A percentile compares a stretch with the other conserved stretches of the same genome.
These are phyloP conservation scores for Heteropelma amictum DNA, from an alignment of 2,888 invertebrate genomes.

Conservation along the genomic window DNA sequence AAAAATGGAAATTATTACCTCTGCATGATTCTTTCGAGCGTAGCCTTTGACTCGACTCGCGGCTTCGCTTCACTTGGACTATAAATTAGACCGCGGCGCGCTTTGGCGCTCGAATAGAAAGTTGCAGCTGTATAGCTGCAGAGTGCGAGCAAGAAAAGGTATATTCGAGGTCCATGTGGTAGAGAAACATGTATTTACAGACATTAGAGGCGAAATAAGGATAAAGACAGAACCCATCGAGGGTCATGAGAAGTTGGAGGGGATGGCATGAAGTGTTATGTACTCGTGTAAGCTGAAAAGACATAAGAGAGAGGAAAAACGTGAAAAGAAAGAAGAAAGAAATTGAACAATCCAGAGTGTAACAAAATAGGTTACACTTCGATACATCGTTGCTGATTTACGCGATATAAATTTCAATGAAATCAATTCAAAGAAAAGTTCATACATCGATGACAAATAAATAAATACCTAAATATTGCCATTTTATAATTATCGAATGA, in stretches of 20 bases:
- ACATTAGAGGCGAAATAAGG: neutral
- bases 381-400: neutral
- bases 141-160: constrained; percentile 38
- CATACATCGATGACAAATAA: neutral
- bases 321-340: constrained; percentile 14
- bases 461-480: too few relatives aligned
- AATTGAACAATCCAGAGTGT: constrained; percentile 23
- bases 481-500: too few relatives aligned
- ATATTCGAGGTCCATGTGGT: neutral
- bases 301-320: constrained; percentile 10
- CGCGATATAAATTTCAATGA: too few relatives aligned
- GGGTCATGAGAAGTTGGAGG: constrained; percentile 5
- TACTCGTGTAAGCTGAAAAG: constrained; percentile 24
- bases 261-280: constrained; percentile 23
- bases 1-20: constrained; percentile 8
- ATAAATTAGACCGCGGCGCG: constrained; percentile 66
- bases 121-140: constrained; percentile 60
- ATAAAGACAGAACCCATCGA: neutral
- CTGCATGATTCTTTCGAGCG: constrained; percentile 6
- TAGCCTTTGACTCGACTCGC: constrained; percentile 5
- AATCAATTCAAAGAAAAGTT: neutral
- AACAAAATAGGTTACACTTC: constrained; percentile 27
- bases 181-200: constrained; percentile 7
- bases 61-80: constrained; percentile 55
- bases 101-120: constrained; percentile 66